Conservation (phyloP, 1,140 invertebrate genomes). For the Sitobion miscanthi region DNA sequence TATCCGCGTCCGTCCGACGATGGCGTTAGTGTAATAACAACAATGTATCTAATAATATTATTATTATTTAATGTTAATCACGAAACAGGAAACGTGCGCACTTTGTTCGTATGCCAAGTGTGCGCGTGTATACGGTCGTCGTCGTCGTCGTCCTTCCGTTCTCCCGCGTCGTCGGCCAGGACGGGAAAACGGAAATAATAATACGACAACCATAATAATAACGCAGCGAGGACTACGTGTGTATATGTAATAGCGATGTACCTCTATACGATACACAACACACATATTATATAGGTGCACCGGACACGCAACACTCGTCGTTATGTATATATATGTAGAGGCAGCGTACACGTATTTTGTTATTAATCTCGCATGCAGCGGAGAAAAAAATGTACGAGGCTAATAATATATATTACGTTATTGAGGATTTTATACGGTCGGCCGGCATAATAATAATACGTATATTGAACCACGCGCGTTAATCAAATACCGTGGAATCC, state of each 20-base stretch:
- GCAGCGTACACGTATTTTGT: background rate
- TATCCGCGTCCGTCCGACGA: background rate
- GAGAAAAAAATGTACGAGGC: background rate
- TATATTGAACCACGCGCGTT: background rate
- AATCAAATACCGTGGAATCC: background rate
- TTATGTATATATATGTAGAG: no score
- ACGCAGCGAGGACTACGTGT: background rate
- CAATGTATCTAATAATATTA: background rate
- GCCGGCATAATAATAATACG: no score
- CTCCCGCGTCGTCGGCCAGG: background rate
- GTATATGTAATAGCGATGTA: background rate
- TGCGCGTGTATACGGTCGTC: background rate
- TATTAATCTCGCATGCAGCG: background rate
- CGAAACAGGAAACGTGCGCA: constrained; percentile 46
- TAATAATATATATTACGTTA: background rate
- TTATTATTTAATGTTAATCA: constrained; percentile 47
- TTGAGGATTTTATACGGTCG: background rate
- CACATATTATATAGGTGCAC: no score
- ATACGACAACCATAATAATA: background rate
- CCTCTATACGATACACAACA: background rate
- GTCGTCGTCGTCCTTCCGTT: constrained; percentile 30
- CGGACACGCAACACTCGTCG: background rate
- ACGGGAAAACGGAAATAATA: constrained; percentile 45
- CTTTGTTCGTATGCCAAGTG: constrained; percentile 48
- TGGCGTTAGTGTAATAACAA: background rate